phyloP scores from a whole-genome alignment of 2,113 vertebrate species.

The Maccullochella peelii region DNA sequence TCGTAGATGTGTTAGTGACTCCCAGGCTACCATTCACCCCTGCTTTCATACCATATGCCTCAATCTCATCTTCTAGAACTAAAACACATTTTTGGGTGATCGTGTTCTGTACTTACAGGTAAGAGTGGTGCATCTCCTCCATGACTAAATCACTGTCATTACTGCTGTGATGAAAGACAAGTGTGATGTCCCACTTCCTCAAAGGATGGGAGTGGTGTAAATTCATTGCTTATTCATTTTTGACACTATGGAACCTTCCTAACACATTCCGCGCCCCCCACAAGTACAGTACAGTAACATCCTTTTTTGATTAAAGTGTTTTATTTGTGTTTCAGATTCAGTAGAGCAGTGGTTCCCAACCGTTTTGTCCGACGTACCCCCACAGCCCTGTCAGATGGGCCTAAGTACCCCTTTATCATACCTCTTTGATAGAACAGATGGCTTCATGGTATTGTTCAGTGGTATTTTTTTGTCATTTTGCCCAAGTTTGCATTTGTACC shows the following conservation, averaged over 20 bases:
- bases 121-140: neutral
- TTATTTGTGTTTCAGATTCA: constrained; percentile 4
- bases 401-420: too few species aligned
- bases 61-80: neutral
- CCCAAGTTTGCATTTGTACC: too few species aligned
- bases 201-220: constrained; percentile 7
- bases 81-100: neutral
- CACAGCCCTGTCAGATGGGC: too few species aligned
- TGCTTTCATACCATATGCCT: neutral
- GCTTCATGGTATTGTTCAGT: too few species aligned
- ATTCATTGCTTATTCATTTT: constrained; percentile 47
- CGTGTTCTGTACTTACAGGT: neutral
- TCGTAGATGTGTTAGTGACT: constrained; percentile 41
- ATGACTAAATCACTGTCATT: constrained; percentile 27
- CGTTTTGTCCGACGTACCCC: too few species aligned
- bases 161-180: constrained; percentile 19
- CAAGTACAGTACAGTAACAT: neutral
- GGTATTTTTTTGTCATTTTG: too few species aligned
- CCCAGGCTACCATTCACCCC: neutral
- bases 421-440: too few species aligned
- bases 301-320: neutral
- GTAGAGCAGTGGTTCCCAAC: neutral
- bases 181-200: constrained; percentile 45
- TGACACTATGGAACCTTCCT: constrained; percentile 16
- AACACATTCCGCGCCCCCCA: neutral